Conservation (phyloP, 2,113 vertebrate genomes). For the Xyrauchen texanus region DNA sequence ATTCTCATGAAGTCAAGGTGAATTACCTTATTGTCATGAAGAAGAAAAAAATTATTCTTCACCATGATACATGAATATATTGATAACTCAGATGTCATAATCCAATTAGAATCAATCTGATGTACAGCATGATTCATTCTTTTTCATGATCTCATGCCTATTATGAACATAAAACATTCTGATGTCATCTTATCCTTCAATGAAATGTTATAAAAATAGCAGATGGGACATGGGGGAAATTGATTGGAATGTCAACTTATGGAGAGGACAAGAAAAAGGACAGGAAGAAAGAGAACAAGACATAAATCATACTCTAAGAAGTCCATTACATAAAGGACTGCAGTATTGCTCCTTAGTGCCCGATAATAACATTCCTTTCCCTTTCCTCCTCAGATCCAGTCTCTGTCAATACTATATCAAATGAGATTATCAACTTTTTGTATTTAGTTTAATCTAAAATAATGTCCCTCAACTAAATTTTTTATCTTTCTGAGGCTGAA, state of each 20-base stretch:
- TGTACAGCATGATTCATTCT: not conserved
- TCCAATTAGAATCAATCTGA: not conserved
- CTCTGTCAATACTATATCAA: no score
- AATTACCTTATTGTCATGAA: no score
- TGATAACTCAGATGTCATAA: not conserved
- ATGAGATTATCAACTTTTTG: no score
- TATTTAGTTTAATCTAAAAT: no score
- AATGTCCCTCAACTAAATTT: no score
- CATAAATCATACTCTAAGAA: not conserved
- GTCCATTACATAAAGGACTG: conserved; percentile 14
- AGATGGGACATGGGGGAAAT: conserved; percentile 25
- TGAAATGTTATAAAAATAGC: conserved; percentile 25
- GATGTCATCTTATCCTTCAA: conserved; percentile 4
- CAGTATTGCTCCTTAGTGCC: not conserved
- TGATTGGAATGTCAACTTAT: conserved; percentile 26
- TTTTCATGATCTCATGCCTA: not conserved
- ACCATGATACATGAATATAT: not conserved
- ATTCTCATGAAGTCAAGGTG: no score
- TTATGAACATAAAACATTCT: conserved; percentile 27
- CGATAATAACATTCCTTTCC: not conserved
- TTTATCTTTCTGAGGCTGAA: no score
- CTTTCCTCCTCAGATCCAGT: not conserved
- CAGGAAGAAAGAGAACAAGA: not conserved
- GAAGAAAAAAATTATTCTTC: no score
- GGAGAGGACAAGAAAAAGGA: conserved; percentile 21